Base-by-base conservation (phyloP, 2,888 invertebrate genomes). In the Carcina quercana region DNA sequence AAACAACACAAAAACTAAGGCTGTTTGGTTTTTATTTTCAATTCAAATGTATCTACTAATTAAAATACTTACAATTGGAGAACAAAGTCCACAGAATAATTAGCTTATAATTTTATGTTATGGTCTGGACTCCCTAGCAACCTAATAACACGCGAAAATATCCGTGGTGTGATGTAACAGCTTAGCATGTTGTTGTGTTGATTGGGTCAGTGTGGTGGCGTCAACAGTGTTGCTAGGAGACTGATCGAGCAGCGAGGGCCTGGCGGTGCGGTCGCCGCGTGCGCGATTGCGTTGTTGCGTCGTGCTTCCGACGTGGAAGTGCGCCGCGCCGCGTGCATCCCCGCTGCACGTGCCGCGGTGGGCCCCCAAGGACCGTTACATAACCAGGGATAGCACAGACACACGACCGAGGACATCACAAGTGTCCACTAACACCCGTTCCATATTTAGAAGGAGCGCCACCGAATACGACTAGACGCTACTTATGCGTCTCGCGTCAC, bases 201-300 rank as follows among this genome's bases (percentile, higher is more conserved):
- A 74, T 68, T 69, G 61, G 76, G 73, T 74, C 72, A 76, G 68
- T n/a, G n/a, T 68, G 64, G 66, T 61, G 62, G 74, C 70, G 70
- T 82, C 80, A 83, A 83, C 80, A 79, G 64, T 74, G 80, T 83
- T 83, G 82, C 82, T 83, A 83, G 76, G 82, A 80, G 74, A 83
- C 82, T 78, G 63, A 55, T 62, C 60, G 44, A 54, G 53, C 47
- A 24, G 52, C 59, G 58, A 59, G 58, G 59, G 59, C 47, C 57
- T 37, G 30, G 45, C 40, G 38, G 40, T 50, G 47, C 25, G 33
- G 22, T 35, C 40, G 53, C 63, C 58, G 57, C 58, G 53, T 64
- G 68, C 61, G 66, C 51, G 63, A 47, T 49, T 58, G 60, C 64
- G 65, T 54, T 54, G 53, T 53, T 22, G 62, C 59, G 53, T 46